Evolutionary conservation across 2,113 vertebrate genomes (phyloP), one percentile per base, ranked within the genome.

Genomic region (Phalacrocorax carbo): DNA sequence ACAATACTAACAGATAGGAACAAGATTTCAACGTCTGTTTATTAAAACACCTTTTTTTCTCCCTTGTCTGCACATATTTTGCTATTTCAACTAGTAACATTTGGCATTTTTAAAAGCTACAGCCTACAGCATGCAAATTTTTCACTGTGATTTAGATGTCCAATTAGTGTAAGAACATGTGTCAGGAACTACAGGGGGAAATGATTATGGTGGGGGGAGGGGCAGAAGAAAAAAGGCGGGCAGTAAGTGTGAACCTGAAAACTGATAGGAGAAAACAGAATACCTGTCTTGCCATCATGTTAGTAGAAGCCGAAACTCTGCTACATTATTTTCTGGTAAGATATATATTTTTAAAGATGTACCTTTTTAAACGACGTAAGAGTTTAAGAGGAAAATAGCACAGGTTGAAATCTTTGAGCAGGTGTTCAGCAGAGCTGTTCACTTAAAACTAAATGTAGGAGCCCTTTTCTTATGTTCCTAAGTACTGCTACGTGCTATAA

Each of bases 21-120:
- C 30, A 86, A 57, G 51, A 5, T 94, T 97, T 94, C 58, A 21
- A 29, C 38, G 34, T 77, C 25, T 3, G 27, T 10, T 92, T 96
- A 70, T 91, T 92, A 84, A 95, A 95, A 75, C 16, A 65, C 6
- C 16, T 58, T 89, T 86, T 92, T 93, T 91, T 76, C 77, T 81
- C 51, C 69, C 38, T 65, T 42, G 7, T 73, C 25, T 57, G 34
- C 49, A 68, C 36, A 75, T 26, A 34, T 95, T 61, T 89, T 81
- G 36, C 80, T 57, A 88, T 88, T 75, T 73, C 42, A 73, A 5
- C 36, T 51, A 22, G 30, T 78, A 75, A 30, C 36, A 82, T 88
- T 89, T 62, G 40, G 71, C 42, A 73, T 71, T 49, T 90, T 93
- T 93, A 58, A 84, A 93, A 93, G 22, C 52, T 57, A 61, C 36